A percentile compares a stretch with the other conserved stretches of the same genome.
Conservation (phyloP, 2,888 invertebrate species). For the Dascillus cervinus region DNA sequence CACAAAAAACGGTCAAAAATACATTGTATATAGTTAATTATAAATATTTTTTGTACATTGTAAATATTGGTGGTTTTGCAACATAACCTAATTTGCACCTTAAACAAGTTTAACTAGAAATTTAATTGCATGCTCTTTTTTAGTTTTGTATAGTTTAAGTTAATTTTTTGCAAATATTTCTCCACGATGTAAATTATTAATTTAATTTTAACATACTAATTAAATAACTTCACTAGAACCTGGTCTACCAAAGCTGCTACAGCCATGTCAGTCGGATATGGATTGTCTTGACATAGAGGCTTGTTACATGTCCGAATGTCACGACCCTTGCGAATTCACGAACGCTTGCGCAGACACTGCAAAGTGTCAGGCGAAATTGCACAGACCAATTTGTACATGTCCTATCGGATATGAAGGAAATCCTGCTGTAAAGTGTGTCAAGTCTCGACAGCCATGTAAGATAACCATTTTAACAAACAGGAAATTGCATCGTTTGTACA, state of each 20-base stretch:
- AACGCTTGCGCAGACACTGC: conserved; percentile 69
- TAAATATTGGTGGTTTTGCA: no score
- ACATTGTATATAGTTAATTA: no score
- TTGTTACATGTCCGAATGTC: conserved; percentile 75
- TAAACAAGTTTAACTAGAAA: no score
- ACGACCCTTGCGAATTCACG: conserved; percentile 76
- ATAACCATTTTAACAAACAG: no score
- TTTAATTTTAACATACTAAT: conserved; percentile 21
- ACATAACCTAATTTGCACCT: no score
- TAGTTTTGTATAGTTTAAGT: no score
- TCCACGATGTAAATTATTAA: conserved; percentile 1
- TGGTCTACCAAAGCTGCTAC: conserved; percentile 62
- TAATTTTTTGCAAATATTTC: no score
- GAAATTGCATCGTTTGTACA: no score
- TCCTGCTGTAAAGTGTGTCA: conserved; percentile 72
- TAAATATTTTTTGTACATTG: no score
- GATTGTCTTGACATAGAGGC: conserved; percentile 78
- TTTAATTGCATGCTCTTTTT: no score
- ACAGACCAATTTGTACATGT: conserved; percentile 76
- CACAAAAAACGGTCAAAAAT: no score
- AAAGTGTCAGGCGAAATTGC: conserved; percentile 72
- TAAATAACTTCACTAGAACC: conserved; percentile 50
- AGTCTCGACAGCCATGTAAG: no score
- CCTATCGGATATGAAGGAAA: conserved; percentile 75
- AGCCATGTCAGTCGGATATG: conserved; percentile 74